phyloP scores from a whole-genome alignment of 2,888 invertebrate species.

The Caenorhabditis wallacei region DNA sequence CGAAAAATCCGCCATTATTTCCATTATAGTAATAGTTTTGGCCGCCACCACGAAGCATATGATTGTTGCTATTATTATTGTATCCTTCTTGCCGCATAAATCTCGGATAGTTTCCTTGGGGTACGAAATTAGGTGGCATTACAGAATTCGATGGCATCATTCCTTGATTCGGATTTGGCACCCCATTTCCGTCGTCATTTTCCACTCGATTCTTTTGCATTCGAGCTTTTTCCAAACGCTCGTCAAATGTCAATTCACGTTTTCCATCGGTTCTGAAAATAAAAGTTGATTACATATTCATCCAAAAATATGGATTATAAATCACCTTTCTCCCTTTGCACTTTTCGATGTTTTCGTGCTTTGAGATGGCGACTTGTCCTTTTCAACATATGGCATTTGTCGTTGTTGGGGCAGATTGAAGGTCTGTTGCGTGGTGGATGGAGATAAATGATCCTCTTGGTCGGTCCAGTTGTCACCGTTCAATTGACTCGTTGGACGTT shows the following conservation, averaged over 20 bases:
- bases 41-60: constrained; percentile 1
- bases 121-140: not conserved
- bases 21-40: constrained; percentile 12
- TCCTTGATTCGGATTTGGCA: not conserved
- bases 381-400: constrained; percentile 6
- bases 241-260: constrained; percentile 74
- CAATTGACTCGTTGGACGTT: constrained; percentile 35
- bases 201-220: constrained; percentile 71
- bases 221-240: constrained; percentile 69
- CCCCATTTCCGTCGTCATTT: constrained; percentile 35
- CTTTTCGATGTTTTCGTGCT: constrained; percentile 46
- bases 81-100: not conserved
- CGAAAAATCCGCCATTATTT: constrained; percentile 7
- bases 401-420: constrained; percentile 6
- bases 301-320: not conserved
- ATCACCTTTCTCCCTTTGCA: constrained; percentile 48
- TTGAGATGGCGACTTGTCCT: constrained; percentile 18
- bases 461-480: constrained; percentile 57
- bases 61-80: constrained; percentile 15
- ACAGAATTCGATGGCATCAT: not conserved
- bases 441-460: constrained; percentile 48
- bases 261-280: constrained; percentile 54
- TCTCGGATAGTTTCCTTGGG: not conserved
- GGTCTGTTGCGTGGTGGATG: constrained; percentile 42
- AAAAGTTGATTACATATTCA: constrained; percentile 17